A percentile compares a stretch with the other conserved stretches of the same genome.
phyloP scores from a whole-genome alignment of 2,888 invertebrate species.

The Chloromyia formosa region DNA sequence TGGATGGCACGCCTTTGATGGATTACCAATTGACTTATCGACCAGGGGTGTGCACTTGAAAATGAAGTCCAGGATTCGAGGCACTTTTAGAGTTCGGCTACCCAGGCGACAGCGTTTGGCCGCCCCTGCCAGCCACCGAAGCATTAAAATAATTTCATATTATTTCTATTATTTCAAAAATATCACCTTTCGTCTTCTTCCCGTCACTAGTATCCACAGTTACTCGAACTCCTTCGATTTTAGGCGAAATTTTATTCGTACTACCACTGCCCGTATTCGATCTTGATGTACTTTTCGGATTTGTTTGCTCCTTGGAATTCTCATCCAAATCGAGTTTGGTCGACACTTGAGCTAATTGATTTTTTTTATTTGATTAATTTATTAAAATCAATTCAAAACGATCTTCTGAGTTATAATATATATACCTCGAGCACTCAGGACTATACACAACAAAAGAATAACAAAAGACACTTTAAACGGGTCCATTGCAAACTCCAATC shows the following conservation, averaged over 20 bases:
- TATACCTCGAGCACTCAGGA: constrained; percentile 6
- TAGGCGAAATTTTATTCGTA: constrained; percentile 57
- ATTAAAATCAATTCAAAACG: not conserved
- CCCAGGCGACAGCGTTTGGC: no score
- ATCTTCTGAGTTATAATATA: not conserved
- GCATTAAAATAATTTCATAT: no score
- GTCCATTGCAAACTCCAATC: no score
- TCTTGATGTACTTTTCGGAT: constrained; percentile 31
- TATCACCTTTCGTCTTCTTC: constrained; percentile 27
- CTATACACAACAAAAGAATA: not conserved
- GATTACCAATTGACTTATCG: no score
- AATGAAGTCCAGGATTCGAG: no score
- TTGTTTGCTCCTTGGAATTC: constrained; percentile 44
- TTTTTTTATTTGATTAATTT: not conserved
- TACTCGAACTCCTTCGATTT: constrained; percentile 64
- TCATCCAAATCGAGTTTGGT: constrained; percentile 62
- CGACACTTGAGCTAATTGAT: constrained; percentile 54
- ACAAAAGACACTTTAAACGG: no score
- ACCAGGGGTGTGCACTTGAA: no score
- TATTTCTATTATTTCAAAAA: no score
- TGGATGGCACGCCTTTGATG: no score
- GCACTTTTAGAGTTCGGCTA: no score
- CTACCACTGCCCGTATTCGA: not conserved
- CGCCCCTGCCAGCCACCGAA: no score
- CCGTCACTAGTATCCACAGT: constrained; percentile 61